A percentile compares a stretch with the other conserved stretches of the same genome.
These are phyloP conservation scores for Saccopteryx bilineata DNA, from an alignment of 2,113 vertebrate genomes.

Conservation along the genomic window DNA sequence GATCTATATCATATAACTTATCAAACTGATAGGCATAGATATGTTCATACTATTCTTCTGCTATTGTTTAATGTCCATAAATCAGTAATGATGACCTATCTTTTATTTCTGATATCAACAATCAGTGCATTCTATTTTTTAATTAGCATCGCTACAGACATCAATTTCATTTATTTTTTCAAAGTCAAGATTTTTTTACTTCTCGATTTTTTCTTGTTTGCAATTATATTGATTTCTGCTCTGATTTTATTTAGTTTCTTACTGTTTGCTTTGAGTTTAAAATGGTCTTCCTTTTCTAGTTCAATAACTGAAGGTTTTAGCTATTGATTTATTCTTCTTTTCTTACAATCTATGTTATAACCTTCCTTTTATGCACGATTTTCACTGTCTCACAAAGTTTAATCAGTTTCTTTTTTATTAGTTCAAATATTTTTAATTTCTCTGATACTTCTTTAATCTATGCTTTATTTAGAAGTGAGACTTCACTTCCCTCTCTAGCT, in stretches of 20 bases:
- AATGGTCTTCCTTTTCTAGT: background rate
- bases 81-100: background rate
- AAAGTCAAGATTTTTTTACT: background rate
- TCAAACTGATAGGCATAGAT: background rate
- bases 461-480: background rate
- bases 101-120: background rate
- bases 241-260: background rate
- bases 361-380: background rate
- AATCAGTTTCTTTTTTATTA: background rate
- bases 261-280: background rate
- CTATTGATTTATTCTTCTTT: background rate
- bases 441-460: background rate
- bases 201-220: background rate
- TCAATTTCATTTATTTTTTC: background rate
- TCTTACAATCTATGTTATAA: background rate
- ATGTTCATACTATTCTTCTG: background rate
- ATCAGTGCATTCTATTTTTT: background rate
- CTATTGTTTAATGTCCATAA: background rate
- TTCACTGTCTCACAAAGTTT: background rate
- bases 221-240: background rate
- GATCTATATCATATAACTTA: background rate
- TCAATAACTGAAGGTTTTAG: background rate
- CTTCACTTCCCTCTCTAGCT: background rate
- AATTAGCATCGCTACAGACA: background rate
- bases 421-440: background rate